These are phyloP conservation scores for Aphelenchoides besseyi DNA, from an alignment of 1,140 invertebrate genomes.

Conservation along the genomic window DNA sequence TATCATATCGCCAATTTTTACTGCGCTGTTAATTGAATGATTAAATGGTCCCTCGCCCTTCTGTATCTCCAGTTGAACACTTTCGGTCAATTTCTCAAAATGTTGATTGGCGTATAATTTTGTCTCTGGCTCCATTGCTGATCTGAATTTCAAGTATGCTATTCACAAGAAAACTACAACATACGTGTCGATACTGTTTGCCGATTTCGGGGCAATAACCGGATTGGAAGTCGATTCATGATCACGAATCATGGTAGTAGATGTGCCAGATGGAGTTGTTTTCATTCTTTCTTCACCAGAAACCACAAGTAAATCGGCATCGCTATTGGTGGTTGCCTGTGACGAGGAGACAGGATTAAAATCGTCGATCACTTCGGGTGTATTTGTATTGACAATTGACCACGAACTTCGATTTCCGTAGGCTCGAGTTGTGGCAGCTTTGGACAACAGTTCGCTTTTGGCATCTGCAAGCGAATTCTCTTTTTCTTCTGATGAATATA, in stretches of 20 bases:
- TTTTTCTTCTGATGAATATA: not conserved
- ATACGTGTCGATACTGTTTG: constrained; percentile 2
- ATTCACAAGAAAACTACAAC: not conserved
- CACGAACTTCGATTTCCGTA: constrained; percentile 14
- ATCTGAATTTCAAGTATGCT: not conserved
- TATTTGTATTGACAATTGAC: not conserved
- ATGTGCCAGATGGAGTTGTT: not conserved
- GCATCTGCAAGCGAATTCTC: not conserved
- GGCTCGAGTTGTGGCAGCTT: not conserved
- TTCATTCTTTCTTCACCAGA: not conserved
- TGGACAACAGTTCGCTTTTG: not conserved
- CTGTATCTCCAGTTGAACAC: constrained; percentile 28
- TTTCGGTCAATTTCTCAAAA: constrained; percentile 13
- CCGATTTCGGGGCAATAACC: not conserved
- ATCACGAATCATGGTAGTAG: not conserved
- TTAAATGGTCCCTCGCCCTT: constrained; percentile 71
- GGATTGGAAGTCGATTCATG: not conserved
- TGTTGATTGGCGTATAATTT: constrained; percentile 15
- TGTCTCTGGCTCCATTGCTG: constrained; percentile 12
- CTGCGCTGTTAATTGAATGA: constrained; percentile 38
- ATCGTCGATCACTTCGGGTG: not conserved
- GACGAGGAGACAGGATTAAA: not conserved
- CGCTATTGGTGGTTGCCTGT: not conserved
- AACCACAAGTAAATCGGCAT: not conserved
- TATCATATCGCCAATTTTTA: constrained; percentile 55